Percentiles rank a stretch among this genome's conserved stretches.
Evolutionary conservation across 2,888 invertebrate species (phyloP).

Genomic region (Gymnoscelis rufifasciata): DNA sequence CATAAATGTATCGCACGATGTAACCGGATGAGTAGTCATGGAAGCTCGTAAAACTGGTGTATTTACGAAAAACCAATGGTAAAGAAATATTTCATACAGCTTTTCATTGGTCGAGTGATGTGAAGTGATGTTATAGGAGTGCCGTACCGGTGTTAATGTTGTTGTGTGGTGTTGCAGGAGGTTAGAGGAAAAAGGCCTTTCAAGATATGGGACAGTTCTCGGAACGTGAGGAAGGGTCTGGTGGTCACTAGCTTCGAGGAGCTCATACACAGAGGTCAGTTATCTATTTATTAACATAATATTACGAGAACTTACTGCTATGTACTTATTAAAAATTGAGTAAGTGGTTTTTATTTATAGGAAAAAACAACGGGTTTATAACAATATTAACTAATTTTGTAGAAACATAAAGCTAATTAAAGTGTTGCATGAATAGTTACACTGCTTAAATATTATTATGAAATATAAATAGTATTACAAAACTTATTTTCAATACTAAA

Average conservation of each 20-base stretch:
- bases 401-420: too few species aligned
- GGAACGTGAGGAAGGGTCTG: constrained; percentile 94
- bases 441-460: too few species aligned
- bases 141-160: constrained; percentile 14
- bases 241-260: constrained; percentile 95
- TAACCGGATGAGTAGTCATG: constrained; percentile 27
- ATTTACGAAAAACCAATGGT: constrained; percentile 31
- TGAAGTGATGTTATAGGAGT: neutral
- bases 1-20: constrained; percentile 21
- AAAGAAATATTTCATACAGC: constrained; percentile 20
- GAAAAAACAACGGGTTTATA: too few species aligned
- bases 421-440: too few species aligned
- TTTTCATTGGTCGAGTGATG: neutral
- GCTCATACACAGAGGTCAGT: constrained; percentile 87
- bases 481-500: too few species aligned
- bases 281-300: too few species aligned
- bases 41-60: constrained; percentile 28
- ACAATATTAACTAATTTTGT: too few species aligned
- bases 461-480: too few species aligned
- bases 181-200: constrained; percentile 97
- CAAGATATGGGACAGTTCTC: constrained; percentile 97
- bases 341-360: too few species aligned
- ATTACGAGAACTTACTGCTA: too few species aligned
- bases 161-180: constrained; percentile 81
- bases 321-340: too few species aligned